Base-by-base conservation (phyloP, 1,140 invertebrate species). In the Antheraea pernyi region DNA sequence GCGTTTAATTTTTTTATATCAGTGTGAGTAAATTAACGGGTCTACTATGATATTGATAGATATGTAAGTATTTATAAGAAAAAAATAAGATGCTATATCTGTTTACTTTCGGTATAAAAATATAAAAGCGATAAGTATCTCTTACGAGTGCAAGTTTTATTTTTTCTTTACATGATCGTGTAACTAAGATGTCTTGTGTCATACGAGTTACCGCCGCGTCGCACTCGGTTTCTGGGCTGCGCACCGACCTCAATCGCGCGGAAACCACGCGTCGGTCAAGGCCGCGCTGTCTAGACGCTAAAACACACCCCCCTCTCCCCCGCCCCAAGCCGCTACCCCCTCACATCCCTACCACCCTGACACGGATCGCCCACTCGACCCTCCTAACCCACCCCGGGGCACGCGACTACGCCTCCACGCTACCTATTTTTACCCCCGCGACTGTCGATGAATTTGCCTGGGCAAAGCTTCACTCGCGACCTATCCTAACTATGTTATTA, bases 211-310 rank as follows among this genome's bases (percentile, higher is more conserved):
- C 11, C 39, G 39, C 8, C 39, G 39, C 53, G 65, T 18, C 77
- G 69, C 81, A 91, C 67, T 91, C 83, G 84, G 89, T 88, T 80
- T 85, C 79, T 89, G 78, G 82, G 85, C 78, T 85, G 82, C 72
- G 81, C 81, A 69, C 70, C 84, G 83, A 85, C 85, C 82, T 85
- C 86, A 82, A 66, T 75, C 79, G 87, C 85, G 84, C 89, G 87
- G 86, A 90, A 91, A 89, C 85, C 76, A 77, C 68, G 80, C 78
- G 83, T 75, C 84, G 89, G 89, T 91, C 89, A 91, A 91, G 89
- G 89, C 89, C 22, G 22, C 22, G 22, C 63, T 76, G 89, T 89
- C 87, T 91, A 89, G 87, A 91, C 39, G 39, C 39, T 42, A 42
- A 42, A 42, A 42, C 87, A 82, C 81, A 81, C 76, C 82, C 61